Conservation (phyloP, 2,888 invertebrate genomes). For the Parasteatoda lunata region DNA sequence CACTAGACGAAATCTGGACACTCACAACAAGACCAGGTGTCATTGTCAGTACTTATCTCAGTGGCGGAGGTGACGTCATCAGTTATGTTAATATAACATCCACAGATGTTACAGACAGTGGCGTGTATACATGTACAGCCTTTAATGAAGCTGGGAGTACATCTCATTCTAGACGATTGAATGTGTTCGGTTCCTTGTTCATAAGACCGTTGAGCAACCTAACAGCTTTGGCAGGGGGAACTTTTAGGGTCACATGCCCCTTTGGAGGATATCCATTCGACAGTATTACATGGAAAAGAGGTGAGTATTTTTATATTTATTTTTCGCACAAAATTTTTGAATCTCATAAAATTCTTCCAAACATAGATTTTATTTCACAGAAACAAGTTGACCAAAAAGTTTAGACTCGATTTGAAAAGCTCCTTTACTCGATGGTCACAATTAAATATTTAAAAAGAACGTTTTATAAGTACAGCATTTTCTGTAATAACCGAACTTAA, state of each 20-base stretch:
- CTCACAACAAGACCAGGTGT: constrained; percentile 67
- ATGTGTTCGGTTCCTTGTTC: constrained; percentile 70
- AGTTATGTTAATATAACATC: constrained; percentile 68
- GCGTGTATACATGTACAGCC: constrained; percentile 70
- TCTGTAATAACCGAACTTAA: no score
- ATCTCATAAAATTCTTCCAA: no score
- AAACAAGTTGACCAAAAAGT: no score
- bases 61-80: constrained; percentile 54
- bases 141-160: constrained; percentile 69
- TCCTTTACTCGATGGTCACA: no score
- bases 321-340: no score
- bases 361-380: no score
- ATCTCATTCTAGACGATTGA: constrained; percentile 69
- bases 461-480: no score
- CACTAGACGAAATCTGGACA: constrained; percentile 68
- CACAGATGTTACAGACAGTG: constrained; percentile 70
- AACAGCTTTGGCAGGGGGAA: constrained; percentile 69
- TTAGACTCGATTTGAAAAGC: no score
- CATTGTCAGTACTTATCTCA: constrained; percentile 63
- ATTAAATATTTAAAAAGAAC: no score
- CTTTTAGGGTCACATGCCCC: constrained; percentile 69
- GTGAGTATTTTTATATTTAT: constrained; percentile 31
- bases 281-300: constrained; percentile 69
- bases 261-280: constrained; percentile 70
- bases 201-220: constrained; percentile 69